Percentiles rank a stretch among this genome's conserved stretches.
phyloP scores from a whole-genome alignment of 2,888 invertebrate species.

The Athalia cordata region DNA sequence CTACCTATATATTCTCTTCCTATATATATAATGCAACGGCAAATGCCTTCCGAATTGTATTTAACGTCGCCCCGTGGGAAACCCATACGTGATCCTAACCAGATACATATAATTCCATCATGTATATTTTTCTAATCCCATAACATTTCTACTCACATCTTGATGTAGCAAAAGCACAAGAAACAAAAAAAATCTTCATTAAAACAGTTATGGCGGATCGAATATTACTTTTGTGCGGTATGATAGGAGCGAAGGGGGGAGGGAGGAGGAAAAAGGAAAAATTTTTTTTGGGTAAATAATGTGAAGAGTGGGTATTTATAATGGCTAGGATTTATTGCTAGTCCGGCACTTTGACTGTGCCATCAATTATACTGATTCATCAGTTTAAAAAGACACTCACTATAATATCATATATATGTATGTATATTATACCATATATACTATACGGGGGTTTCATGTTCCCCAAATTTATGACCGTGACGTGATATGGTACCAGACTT shows the following conservation, averaged over 20 bases:
- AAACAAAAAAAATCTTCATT: no score
- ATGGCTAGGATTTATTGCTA: constrained; percentile 3
- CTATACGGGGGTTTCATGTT: constrained; percentile 16
- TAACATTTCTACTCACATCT: no score
- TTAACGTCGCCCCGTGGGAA: constrained; percentile 69
- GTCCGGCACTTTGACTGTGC: constrained; percentile 12
- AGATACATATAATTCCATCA: constrained; percentile 9
- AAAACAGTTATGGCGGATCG: no score
- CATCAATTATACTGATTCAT: constrained; percentile 35
- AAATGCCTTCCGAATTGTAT: neutral
- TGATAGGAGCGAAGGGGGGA: neutral
- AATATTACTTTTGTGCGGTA: no score
- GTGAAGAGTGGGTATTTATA: neutral
- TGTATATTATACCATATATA: neutral
- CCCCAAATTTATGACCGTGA: constrained; percentile 21
- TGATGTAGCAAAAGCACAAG: no score
- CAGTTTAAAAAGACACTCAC: constrained; percentile 17
- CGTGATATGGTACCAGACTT: constrained; percentile 17
- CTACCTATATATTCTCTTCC: neutral
- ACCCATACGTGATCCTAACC: constrained; percentile 69
- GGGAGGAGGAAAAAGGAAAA: constrained; percentile 23
- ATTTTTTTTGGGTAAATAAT: neutral
- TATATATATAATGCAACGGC: neutral
- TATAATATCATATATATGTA: neutral
- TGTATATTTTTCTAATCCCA: neutral